phyloP scores from a whole-genome alignment of 2,113 vertebrate genomes.

The Trichechus manatus region DNA sequence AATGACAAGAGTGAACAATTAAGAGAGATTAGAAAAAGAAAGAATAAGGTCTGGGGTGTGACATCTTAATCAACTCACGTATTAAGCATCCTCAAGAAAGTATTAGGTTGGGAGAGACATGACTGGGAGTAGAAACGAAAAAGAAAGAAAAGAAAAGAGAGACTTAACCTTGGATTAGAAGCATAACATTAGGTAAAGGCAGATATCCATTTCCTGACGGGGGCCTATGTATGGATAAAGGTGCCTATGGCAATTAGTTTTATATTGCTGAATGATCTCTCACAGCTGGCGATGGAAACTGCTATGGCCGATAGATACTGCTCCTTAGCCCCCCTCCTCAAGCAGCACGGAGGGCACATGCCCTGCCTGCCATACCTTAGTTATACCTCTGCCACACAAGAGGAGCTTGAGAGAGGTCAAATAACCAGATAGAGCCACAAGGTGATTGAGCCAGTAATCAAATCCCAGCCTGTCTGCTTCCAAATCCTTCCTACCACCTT shows the following conservation, averaged over 20 bases:
- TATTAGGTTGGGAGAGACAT: neutral
- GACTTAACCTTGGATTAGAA: neutral
- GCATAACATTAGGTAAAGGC: neutral
- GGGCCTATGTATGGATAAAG: no score
- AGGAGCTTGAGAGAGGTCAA: neutral
- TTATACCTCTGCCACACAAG: neutral
- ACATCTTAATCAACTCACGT: neutral
- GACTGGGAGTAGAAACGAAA: neutral
- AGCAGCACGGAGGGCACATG: no score
- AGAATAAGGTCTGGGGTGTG: neutral
- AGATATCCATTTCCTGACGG: neutral
- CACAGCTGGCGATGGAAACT: no score
- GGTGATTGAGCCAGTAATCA: neutral
- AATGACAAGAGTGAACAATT: slow-evolving; percentile 21
- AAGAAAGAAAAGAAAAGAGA: neutral
- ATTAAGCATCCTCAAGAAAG: neutral
- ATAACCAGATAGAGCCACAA: neutral
- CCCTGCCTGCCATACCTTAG: no score
- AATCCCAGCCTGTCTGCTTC: neutral
- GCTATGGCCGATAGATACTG: no score
- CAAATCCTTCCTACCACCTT: neutral
- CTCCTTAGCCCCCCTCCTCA: no score
- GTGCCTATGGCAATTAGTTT: no score
- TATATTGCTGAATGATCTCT: no score
- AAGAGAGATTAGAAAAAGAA: neutral